Base-by-base conservation (phyloP, 2,797 vertebrate genomes). In the Brotogeris chrysoptera region DNA sequence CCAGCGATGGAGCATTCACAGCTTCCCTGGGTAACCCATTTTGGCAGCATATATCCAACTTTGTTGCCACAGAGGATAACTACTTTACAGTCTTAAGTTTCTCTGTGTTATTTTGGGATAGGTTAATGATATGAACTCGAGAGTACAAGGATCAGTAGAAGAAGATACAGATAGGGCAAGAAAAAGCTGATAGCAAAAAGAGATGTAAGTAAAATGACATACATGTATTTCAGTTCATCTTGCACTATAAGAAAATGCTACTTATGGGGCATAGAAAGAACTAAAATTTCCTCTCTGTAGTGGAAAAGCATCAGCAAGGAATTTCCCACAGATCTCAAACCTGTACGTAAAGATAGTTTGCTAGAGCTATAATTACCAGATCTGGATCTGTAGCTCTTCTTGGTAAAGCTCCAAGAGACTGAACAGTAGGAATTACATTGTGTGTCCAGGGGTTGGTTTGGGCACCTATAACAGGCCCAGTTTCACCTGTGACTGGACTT, bases 391-490 rank as follows among this genome's bases (percentile, higher is more conserved):
- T 83, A 78, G 95, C 96, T 95, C 96, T 98, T 43, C 88, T 93
- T 34, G 97, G 91, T 17, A 97, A 96, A 32, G 97, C 93, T 93
- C 98, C 98, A 83, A 98, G 96, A 66, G 98, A 95, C 59, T 98
- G 98, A 24, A 99, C 98, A 14, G 98, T 21, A 10, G 99, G 99
- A 36, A 99, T 93, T 13, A 99, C 92, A 1, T 88, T 98, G 82
- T 97, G 94, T 27, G 97, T 97, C 87, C 96, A 96, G 15, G 97
- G 96, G 39, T 98, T 98, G 49, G 93, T 95, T 34, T 97, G 98
- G 60, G 98, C 98, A 43, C 98, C 99, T 17, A 99, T 98, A 60
- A 99, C 98, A 1, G 98, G 96, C 15, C 98, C 98, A 79, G 84
- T 64, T 32, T 98, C 95, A 6, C 98, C 98, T 13, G 98, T 99